phyloP scores from a whole-genome alignment of 2,888 invertebrate genomes.

The Zygaena filipendulae region DNA sequence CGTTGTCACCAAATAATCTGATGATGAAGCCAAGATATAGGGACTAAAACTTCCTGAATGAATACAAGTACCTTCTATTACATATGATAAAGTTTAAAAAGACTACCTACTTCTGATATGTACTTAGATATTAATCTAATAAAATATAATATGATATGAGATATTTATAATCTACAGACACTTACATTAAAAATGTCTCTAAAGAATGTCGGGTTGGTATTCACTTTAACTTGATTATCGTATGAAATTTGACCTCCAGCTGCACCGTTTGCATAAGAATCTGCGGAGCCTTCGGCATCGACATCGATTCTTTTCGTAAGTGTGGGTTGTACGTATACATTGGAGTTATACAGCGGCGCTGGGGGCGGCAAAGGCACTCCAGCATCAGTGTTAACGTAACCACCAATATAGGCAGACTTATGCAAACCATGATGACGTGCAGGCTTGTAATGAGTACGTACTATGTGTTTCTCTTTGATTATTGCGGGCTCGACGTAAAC shows the following conservation, averaged over 20 bases:
- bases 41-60: too few relatives aligned
- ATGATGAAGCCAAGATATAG: too few relatives aligned
- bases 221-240: slow-evolving; percentile 33
- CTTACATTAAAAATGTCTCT: slow-evolving; percentile 74
- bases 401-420: slow-evolving; percentile 40
- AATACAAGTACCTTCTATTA: too few relatives aligned
- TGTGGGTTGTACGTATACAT: slow-evolving; percentile 21
- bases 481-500: slow-evolving; percentile 33
- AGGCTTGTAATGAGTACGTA: slow-evolving; percentile 38
- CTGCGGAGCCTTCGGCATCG: slow-evolving; percentile 25
- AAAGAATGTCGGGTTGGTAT: slow-evolving; percentile 57
- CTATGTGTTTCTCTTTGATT: slow-evolving; percentile 34
- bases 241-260: slow-evolving; percentile 25
- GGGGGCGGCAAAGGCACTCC: slow-evolving; percentile 21
- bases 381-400: slow-evolving; percentile 32
- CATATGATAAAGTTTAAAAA: too few relatives aligned
- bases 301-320: slow-evolving; percentile 43
- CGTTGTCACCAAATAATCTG: too few relatives aligned
- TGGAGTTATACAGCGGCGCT: slow-evolving; percentile 2
- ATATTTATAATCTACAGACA: too few relatives aligned
- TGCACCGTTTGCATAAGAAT: slow-evolving; percentile 17
- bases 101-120: too few relatives aligned
- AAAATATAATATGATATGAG: too few relatives aligned
- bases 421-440: slow-evolving; percentile 34
- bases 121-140: too few relatives aligned